Evolutionary conservation across 2,888 invertebrate genomes (phyloP), one percentile per base, ranked within the genome.

Genomic region (Euzophera pinguis): DNA sequence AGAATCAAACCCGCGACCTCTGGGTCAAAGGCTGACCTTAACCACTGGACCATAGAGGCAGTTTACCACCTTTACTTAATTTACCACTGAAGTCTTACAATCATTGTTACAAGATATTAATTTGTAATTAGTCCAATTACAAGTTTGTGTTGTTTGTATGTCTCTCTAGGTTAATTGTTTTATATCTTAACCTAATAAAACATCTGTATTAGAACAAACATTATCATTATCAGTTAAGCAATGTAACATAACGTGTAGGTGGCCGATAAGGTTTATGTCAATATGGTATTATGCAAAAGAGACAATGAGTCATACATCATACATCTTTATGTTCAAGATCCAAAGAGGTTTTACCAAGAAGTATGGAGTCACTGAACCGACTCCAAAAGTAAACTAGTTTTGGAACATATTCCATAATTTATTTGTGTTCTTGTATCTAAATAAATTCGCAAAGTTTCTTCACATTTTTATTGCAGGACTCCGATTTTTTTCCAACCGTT

Each of bases 341-440:
- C 34, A 14, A 17, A 49, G 39, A 16, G 45, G 45, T 34, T 45
- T 35, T 51, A 43, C 51, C 43, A 35, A 35, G 51, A 42, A 43
- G 17, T 12, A 22, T 35, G 35, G n/a, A 34, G 51, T 51, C 51
- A 17, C 74, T 85, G 85, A 89, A 87, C 89, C 69, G 67, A 63
- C 67, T 71, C 67, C 75, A 84, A 55, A 84, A 75, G 70, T 61
- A 83, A 85, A 84, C 84, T 77, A 74, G 85, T 86, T 84, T 73
- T 71, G 68, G 69, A 65, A 64, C 63, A 49, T 52, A 56, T 45
- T 32, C 12, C 14, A 32, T 2, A 32, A 32, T 6, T 29, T 22
- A 22, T 22, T 22, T 2, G 22, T 22, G 22, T 22, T 22, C 3
- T 2, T 22, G 22, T 2, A 22, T 22, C 22, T 22, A 22, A 3